A percentile compares a stretch with the other conserved stretches of the same genome.
Evolutionary conservation across 2,888 invertebrate genomes (phyloP).

Genomic region (Oscheius sp.): DNA sequence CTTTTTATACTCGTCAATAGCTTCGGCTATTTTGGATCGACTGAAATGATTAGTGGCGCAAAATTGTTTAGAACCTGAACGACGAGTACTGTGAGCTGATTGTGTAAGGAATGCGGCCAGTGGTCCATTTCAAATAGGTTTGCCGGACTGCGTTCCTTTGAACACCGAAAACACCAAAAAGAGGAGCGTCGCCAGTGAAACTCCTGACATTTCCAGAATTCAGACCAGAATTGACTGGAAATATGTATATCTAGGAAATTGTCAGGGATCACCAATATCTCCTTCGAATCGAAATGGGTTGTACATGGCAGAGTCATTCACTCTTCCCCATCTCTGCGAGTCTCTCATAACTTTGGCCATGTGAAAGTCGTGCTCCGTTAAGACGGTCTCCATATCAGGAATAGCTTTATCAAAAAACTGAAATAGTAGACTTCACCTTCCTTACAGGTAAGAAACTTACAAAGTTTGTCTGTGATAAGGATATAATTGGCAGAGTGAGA

Average conservation of each 20-base stretch:
- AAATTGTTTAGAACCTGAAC: conserved; percentile 48
- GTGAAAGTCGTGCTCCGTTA: conserved; percentile 64
- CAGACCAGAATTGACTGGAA: conserved; percentile 65
- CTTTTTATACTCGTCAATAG: conserved; percentile 68
- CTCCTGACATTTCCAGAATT: conserved; percentile 59
- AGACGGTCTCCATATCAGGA: conserved; percentile 65
- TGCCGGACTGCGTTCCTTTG: conserved; percentile 69
- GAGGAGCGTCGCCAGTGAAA: conserved; percentile 56
- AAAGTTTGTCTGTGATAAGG: conserved; percentile 25
- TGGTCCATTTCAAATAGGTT: conserved; percentile 70
- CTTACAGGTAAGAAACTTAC: conserved; percentile 22
- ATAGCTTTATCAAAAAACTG: conserved; percentile 69
- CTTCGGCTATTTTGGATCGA: conserved; percentile 70
- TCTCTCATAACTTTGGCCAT: conserved; percentile 47
- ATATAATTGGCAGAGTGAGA: conserved; percentile 18
- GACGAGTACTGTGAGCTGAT: conserved; percentile 69
- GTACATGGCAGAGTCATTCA: conserved; percentile 72
- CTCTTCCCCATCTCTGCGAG: conserved; percentile 37
- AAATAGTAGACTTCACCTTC: conserved; percentile 36
- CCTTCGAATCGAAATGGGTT: conserved; percentile 69
- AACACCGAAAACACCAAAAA: conserved; percentile 61
- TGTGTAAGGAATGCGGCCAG: conserved; percentile 71
- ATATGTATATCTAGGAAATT: neutral
- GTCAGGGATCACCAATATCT: conserved; percentile 63
- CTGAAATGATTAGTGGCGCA: conserved; percentile 42